A percentile compares a stretch with the other conserved stretches of the same genome.
Conservation (phyloP, 2,113 vertebrate genomes). For the Narcine bancroftii region DNA sequence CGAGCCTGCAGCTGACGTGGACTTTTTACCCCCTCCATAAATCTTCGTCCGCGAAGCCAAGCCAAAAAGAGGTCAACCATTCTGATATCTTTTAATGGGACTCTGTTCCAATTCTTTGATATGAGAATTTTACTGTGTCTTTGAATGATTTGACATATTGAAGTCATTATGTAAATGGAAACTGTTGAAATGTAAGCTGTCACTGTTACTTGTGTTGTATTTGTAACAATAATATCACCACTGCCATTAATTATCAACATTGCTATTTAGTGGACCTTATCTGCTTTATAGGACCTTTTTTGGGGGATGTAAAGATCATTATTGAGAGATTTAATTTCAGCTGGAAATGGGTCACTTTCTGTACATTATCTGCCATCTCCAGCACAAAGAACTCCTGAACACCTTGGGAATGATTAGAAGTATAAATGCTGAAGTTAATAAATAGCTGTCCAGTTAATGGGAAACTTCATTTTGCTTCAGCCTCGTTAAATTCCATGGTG, state of each 20-base stretch:
- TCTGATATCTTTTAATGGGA: too few relatives aligned
- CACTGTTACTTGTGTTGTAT: background rate
- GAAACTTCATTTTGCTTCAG: slow-evolving; percentile 10
- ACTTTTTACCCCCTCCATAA: too few relatives aligned
- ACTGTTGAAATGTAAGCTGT: background rate
- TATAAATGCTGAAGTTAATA: slow-evolving; percentile 22
- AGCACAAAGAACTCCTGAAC: background rate
- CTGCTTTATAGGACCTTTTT: background rate
- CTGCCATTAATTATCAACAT: background rate
- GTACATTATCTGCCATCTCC: background rate
- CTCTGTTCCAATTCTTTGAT: too few relatives aligned
- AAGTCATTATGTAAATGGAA: too few relatives aligned
- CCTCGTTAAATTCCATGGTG: background rate
- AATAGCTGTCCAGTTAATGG: slow-evolving; percentile 15
- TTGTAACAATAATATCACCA: background rate
- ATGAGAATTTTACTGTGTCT: too few relatives aligned
- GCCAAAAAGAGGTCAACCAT: too few relatives aligned
- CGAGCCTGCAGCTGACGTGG: too few relatives aligned
- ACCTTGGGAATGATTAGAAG: slow-evolving; percentile 7
- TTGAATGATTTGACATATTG: too few relatives aligned
- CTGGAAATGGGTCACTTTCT: background rate
- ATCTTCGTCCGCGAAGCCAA: too few relatives aligned
- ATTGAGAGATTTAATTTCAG: background rate
- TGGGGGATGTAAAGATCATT: background rate
- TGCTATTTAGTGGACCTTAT: background rate